A percentile compares a stretch with the other conserved stretches of the same genome.
Evolutionary conservation across 23 tunicate species (phyloP).

Genomic region (Styela plicata): DNA sequence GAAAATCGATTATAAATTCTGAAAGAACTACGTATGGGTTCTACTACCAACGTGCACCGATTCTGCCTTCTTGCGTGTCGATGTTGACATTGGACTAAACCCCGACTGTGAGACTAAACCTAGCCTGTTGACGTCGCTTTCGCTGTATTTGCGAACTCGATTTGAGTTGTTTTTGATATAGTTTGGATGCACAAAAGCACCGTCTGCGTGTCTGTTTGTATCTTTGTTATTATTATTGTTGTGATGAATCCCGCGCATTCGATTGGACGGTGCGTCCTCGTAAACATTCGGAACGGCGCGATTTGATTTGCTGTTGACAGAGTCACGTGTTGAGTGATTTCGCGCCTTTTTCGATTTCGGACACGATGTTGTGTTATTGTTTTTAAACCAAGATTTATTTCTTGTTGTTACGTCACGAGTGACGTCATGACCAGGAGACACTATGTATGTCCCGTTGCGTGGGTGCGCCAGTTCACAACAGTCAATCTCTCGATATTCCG

Average conservation of each 20-base stretch:
- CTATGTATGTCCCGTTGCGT: neutral
- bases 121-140: conserved; percentile 21
- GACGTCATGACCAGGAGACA: neutral
- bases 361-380: too few species aligned
- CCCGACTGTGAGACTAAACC: conserved; percentile 15
- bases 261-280: neutral
- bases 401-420: conserved; percentile 3
- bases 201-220: neutral
- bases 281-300: conserved; percentile 22
- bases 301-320: neutral
- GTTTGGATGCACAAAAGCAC: neutral
- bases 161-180: neutral
- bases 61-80: conserved; percentile 20
- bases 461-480: neutral
- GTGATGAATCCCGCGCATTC: neutral
- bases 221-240: neutral
- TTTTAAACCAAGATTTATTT: conserved; percentile 1
- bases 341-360: conserved; percentile 11
- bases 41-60: conserved; percentile 6
- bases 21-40: too few species aligned
- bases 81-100: conserved; percentile 8
- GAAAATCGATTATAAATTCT: too few species aligned
- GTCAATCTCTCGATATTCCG: neutral
- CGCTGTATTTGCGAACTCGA: conserved; percentile 18
- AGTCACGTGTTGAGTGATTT: neutral